Evolutionary conservation across 2,113 vertebrate species (phyloP).

Genomic region (Festucalex cinctus): DNA sequence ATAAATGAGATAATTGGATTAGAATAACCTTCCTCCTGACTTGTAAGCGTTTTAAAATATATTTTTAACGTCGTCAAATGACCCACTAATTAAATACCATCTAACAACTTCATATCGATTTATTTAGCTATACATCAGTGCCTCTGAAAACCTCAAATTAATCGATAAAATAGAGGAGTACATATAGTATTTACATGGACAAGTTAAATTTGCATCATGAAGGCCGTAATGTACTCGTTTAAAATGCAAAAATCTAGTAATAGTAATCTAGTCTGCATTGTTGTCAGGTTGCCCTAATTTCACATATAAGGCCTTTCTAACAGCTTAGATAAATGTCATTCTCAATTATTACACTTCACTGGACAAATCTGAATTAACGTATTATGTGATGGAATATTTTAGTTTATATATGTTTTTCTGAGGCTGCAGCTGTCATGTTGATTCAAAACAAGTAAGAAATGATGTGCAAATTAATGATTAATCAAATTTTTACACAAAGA

Average conservation of each 20-base stretch:
- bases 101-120: not conserved
- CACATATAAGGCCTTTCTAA: not conserved
- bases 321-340: conserved; percentile 12
- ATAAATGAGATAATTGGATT: conserved; percentile 13
- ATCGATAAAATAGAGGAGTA: not conserved
- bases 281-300: conserved; percentile 35
- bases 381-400: not conserved
- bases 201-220: not conserved
- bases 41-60: not conserved
- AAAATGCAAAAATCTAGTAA: conserved; percentile 18
- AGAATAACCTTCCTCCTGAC: not conserved
- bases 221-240: conserved; percentile 2
- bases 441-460: not conserved
- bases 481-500: no score
- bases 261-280: conserved; percentile 1
- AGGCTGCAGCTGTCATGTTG: not conserved
- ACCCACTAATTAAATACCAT: not conserved
- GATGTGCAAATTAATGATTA: no score
- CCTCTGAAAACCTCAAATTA: not conserved
- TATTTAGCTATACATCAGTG: not conserved
- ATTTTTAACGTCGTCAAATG: not conserved
- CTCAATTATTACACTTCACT: conserved; percentile 21
- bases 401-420: not conserved
- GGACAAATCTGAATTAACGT: not conserved
- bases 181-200: not conserved